These are phyloP conservation scores for Notothenia rossii DNA, from an alignment of 2,113 vertebrate genomes.

Conservation along the genomic window DNA sequence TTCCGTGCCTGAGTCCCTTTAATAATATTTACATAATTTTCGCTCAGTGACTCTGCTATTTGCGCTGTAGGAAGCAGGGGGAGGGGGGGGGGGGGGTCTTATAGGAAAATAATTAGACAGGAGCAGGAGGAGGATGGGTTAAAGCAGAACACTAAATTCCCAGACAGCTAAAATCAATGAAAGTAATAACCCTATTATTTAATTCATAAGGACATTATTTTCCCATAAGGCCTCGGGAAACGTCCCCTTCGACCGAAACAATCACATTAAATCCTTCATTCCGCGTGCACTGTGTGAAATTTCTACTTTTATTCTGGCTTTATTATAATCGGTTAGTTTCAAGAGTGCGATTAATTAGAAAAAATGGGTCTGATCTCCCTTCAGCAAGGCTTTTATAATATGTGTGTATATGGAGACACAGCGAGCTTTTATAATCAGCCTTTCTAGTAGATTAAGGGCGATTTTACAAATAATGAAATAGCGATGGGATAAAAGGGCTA, in stretches of 20 bases:
- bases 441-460: background rate
- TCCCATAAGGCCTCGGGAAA: constrained; percentile 80
- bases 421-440: background rate
- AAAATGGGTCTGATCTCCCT: constrained; percentile 60
- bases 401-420: background rate
- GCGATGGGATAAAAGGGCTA: background rate
- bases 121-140: constrained; percentile 65
- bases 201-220: constrained; percentile 84
- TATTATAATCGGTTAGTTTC: constrained; percentile 75
- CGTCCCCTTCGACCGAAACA: constrained; percentile 82
- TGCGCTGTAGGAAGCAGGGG: constrained; percentile 93
- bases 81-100: constrained; percentile 83
- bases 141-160: constrained; percentile 78
- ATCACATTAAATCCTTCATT: constrained; percentile 82
- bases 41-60: constrained; percentile 95
- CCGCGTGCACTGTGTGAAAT: constrained; percentile 69
- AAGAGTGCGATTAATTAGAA: constrained; percentile 77
- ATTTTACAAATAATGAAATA: constrained; percentile 10
- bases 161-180: constrained; percentile 84
- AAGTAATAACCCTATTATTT: constrained; percentile 84
- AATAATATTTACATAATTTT: constrained; percentile 99
- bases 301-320: constrained; percentile 64
- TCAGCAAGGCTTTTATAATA: constrained; percentile 34
- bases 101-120: constrained; percentile 96
- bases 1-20: constrained; percentile 97